A percentile compares a stretch with the other conserved stretches of the same genome.
Evolutionary conservation across 2,113 vertebrate species (phyloP).

Genomic region (Sialia sialis): DNA sequence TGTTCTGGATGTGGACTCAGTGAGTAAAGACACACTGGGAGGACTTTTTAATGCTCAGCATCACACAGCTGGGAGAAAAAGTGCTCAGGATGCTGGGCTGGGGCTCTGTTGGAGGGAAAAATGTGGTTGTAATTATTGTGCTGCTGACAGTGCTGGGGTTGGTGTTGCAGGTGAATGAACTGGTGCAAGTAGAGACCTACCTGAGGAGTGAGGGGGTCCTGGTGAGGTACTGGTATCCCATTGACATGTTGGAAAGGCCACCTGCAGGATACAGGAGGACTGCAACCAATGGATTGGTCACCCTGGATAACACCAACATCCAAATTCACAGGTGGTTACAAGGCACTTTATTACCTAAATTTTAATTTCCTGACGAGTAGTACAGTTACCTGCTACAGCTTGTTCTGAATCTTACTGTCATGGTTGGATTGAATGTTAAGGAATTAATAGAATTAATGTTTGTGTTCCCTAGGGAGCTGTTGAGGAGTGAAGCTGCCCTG

Average conservation of each 20-base stretch:
- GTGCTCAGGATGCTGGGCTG: not conserved
- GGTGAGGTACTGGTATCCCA: slow-evolving; percentile 97
- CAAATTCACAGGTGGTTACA: slow-evolving; percentile 90
- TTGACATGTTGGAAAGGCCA: slow-evolving; percentile 94
- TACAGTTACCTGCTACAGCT: not conserved
- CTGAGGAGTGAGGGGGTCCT: slow-evolving; percentile 93
- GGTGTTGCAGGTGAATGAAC: slow-evolving; percentile 84
- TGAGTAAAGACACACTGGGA: slow-evolving; percentile 59
- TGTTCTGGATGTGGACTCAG: slow-evolving; percentile 94
- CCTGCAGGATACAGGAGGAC: slow-evolving; percentile 92
- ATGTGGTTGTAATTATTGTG: rapidly evolving
- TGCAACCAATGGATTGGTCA: slow-evolving; percentile 92
- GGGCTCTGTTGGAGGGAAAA: not conserved
- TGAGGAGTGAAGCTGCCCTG: slow-evolving; percentile 89
- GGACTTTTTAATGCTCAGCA: not conserved
- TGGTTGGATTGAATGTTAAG: not conserved
- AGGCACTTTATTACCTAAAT: not conserved
- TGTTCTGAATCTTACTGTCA: not conserved
- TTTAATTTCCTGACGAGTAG: not conserved
- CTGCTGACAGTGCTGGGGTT: not conserved
- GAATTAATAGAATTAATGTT: not conserved
- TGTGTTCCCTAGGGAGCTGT: slow-evolving; percentile 81
- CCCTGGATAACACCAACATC: slow-evolving; percentile 94
- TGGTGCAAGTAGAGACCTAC: slow-evolving; percentile 97
- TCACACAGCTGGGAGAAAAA: not conserved